Evolutionary conservation across 2,888 invertebrate genomes (phyloP).

Genomic region (Apotomis turbidana): DNA sequence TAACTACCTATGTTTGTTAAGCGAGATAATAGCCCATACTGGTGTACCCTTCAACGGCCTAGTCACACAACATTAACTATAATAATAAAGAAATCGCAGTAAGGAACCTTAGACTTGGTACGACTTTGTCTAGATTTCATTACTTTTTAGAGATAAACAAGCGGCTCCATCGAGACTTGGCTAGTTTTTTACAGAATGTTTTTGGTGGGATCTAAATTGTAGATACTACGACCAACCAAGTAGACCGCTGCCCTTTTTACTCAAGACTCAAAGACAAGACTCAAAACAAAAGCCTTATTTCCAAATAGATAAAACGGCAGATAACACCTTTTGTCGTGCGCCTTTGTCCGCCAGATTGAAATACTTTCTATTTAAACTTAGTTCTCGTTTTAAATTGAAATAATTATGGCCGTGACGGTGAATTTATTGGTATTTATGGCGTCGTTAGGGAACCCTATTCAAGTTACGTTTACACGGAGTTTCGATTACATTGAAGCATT

Average conservation of each 20-base stretch:
- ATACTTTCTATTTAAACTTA: slow-evolving; percentile 34
- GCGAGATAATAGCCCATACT: no score
- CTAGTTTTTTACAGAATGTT: no score
- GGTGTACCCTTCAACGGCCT: no score
- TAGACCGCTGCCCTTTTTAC: neutral
- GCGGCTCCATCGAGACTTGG: no score
- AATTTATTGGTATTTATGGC: slow-evolving; percentile 20
- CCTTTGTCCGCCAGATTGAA: slow-evolving; percentile 32
- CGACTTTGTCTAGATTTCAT: no score
- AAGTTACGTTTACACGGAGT: neutral
- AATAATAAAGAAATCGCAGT: no score
- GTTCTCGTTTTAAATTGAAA: slow-evolving; percentile 35
- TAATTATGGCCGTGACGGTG: slow-evolving; percentile 31
- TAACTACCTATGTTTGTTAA: no score
- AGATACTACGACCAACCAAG: neutral
- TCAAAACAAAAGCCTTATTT: slow-evolving; percentile 35
- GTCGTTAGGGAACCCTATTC: neutral
- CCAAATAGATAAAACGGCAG: slow-evolving; percentile 36
- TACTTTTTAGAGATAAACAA: no score
- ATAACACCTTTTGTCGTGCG: slow-evolving; percentile 34
- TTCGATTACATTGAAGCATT: neutral
- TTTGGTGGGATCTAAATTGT: no score
- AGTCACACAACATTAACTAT: no score
- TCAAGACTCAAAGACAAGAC: neutral
- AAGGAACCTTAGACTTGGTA: no score